Evolutionary conservation across 2,888 invertebrate genomes (phyloP).

Genomic region (Drosophila nr. fundita): DNA sequence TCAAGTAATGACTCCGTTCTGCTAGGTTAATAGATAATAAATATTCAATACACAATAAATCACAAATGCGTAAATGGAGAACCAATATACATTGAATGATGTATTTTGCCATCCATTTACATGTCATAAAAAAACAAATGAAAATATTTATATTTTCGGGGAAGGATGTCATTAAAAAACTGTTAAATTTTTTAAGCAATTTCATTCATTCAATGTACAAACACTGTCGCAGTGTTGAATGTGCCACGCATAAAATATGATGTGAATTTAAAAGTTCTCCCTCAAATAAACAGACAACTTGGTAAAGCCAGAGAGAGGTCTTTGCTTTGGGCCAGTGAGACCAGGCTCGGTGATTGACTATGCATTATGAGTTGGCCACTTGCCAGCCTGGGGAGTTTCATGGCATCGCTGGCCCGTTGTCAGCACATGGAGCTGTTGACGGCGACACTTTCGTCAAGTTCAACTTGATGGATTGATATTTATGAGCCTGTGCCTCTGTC

Average conservation of each 20-base stretch:
- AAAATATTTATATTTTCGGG: not conserved
- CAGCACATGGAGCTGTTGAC: conserved; percentile 32
- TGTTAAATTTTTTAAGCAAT: not conserved
- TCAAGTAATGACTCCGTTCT: no score
- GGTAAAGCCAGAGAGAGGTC: not conserved
- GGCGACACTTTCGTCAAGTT: conserved; percentile 40
- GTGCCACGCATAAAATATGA: not conserved
- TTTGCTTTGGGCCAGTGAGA: conserved; percentile 24
- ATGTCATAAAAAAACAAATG: not conserved
- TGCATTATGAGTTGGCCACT: conserved; percentile 15
- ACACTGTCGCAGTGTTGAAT: not conserved
- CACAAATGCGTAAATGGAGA: not conserved
- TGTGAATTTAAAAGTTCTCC: not conserved
- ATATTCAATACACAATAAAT: not conserved
- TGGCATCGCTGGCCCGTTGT: conserved; percentile 26
- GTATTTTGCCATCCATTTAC: not conserved
- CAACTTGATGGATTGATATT: conserved; percentile 56
- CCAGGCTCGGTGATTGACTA: conserved; percentile 43
- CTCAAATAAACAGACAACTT: not conserved
- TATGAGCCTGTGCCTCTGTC: conserved; percentile 29
- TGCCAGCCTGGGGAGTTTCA: conserved; percentile 16
- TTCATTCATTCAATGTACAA: not conserved
- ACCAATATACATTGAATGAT: no score
- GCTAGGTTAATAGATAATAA: not conserved
- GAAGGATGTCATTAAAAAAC: not conserved